Conservation (phyloP, 2,888 invertebrate genomes). For the Entomobrya proxima region DNA sequence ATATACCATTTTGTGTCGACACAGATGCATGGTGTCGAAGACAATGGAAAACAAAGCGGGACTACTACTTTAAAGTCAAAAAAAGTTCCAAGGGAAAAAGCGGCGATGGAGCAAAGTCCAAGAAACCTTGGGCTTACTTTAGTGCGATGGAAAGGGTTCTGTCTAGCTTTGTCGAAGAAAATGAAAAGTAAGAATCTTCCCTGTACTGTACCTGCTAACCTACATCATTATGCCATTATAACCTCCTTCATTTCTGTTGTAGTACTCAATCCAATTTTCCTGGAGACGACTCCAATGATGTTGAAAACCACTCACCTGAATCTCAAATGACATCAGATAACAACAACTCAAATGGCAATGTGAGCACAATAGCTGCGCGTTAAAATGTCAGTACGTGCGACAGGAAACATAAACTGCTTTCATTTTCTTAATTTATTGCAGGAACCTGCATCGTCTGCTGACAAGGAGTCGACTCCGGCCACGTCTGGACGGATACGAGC, state of each 20-base stretch:
- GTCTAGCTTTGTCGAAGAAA: background rate
- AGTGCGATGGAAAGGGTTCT: conserved; percentile 11
- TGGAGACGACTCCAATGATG: background rate
- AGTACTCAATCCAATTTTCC: conserved; percentile 18
- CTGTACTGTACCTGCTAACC: background rate
- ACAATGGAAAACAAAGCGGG: conserved; percentile 26
- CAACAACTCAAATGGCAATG: background rate
- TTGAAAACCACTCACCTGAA: background rate
- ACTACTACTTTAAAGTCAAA: conserved; percentile 1
- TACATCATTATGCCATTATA: background rate
- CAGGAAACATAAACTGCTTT: too few relatives aligned
- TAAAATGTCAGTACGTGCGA: too few relatives aligned
- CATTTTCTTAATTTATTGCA: background rate
- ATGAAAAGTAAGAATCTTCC: conserved; percentile 4
- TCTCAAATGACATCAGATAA: background rate
- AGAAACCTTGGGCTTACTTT: conserved; percentile 14
- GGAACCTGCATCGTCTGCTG: background rate
- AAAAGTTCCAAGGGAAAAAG: conserved; percentile 27
- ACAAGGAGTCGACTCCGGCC: background rate
- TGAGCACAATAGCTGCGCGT: background rate
- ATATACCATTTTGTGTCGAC: background rate
- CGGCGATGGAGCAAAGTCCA: conserved; percentile 10
- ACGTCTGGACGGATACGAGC: background rate
- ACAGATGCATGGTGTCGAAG: conserved; percentile 10
- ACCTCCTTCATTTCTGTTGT: background rate